Evolutionary conservation across 2,888 invertebrate genomes (phyloP), one percentile per base, ranked within the genome.

Genomic region (Synanthedon andrenaeformis): DNA sequence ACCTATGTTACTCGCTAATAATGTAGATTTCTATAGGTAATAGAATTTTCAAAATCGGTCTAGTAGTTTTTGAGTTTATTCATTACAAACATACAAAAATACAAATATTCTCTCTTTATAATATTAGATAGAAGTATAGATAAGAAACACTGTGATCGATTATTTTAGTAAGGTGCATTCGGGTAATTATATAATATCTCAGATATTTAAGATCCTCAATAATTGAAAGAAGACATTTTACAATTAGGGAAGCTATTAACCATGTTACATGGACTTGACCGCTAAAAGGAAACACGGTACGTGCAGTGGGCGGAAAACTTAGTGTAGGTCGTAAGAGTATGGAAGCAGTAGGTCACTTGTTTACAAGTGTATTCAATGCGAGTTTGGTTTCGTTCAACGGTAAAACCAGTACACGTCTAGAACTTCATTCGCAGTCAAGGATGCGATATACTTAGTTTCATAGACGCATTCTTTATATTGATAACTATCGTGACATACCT

Each of bases 401-500:
- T 54, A 55, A 51, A 54, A 49, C 52, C 49, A 28, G 53, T 50
- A 41, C 51, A 35, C 23, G 28, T 19, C 42, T 55, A 56, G 53
- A 55, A 56, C 58, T 56, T 56, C 55, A 51, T 50, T 53, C 48
- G 54, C 55, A 56, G 56, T 57, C 56, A 59, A 61, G 59, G 58
- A 56, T 55, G 54, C 12, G 14, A 14, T 45, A 13, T 13, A n/a
- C 45, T 51, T 51, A 11, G 51, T 23, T 28, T 23, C 23, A 23
- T 23, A 23, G 23, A 23, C 23, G 23, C 23, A 19, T 14, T 17
- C 17, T 14, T 49, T 49, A 13, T 5, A 17, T 19, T 49, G 23
- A 12, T 14, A 49, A 49, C 12, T 19, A 49, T 49, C 4, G 19
- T 19, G 2, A 12, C 19, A 49, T 19, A 49, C 13, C 6, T 35